Percentiles rank a stretch among this genome's conserved stretches.
phyloP scores from a whole-genome alignment of 2,113 vertebrate genomes.

The Solea senegalensis region DNA sequence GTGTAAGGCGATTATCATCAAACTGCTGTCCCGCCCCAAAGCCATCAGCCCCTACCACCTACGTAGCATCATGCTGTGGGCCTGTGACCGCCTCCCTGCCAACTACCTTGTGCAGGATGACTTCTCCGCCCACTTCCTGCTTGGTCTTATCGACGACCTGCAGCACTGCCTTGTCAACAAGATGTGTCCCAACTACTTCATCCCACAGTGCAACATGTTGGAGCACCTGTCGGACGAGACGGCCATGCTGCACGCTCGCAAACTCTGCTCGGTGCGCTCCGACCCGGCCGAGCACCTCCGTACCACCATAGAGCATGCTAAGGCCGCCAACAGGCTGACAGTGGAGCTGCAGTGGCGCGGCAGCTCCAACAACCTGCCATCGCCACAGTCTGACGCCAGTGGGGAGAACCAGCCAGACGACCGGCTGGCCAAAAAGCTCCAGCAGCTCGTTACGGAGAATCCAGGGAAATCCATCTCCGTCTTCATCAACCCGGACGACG shows the following conservation, averaged over 20 bases:
- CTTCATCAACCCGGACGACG: slow-evolving; percentile 98
- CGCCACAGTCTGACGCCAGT: slow-evolving; percentile 88
- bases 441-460: slow-evolving; percentile 98
- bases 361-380: slow-evolving; percentile 83
- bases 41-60: slow-evolving; percentile 96
- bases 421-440: slow-evolving; percentile 95
- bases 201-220: slow-evolving; percentile 98
- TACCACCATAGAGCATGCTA: slow-evolving; percentile 93
- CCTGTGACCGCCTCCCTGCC: slow-evolving; percentile 94
- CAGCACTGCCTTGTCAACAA: slow-evolving; percentile 97
- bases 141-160: slow-evolving; percentile 96
- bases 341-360: slow-evolving; percentile 90
- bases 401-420: slow-evolving; percentile 88
- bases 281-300: slow-evolving; percentile 94
- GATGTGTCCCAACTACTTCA: slow-evolving; percentile 98
- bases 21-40: slow-evolving; percentile 92
- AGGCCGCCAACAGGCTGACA: slow-evolving; percentile 90
- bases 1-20: slow-evolving; percentile 94
- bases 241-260: slow-evolving; percentile 90
- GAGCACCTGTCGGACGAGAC: slow-evolving; percentile 93
- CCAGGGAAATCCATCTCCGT: slow-evolving; percentile 97
- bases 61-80: slow-evolving; percentile 97
- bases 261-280: slow-evolving; percentile 92
- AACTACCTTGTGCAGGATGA: slow-evolving; percentile 92
- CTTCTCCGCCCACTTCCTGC: slow-evolving; percentile 90